phyloP scores from a whole-genome alignment of 2,888 invertebrate genomes.

The Spilarctia lutea region DNA sequence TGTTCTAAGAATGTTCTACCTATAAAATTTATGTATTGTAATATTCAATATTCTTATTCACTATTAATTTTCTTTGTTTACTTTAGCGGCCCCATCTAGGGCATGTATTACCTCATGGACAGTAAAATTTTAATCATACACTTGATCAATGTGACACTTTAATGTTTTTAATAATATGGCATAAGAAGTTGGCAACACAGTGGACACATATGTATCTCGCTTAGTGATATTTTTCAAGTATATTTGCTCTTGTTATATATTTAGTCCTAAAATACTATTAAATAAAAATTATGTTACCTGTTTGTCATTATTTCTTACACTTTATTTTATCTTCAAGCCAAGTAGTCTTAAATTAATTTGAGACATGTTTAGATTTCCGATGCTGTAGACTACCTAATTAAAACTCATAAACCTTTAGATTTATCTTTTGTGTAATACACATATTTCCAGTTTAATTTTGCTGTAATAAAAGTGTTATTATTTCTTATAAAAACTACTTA shows the following conservation, averaged over 20 bases:
- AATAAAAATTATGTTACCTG: slow-evolving; percentile 57
- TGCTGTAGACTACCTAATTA: slow-evolving; percentile 36
- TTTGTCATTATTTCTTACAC: slow-evolving; percentile 39
- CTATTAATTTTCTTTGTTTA: background rate
- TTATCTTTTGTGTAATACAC: slow-evolving; percentile 7
- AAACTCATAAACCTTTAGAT: slow-evolving; percentile 9
- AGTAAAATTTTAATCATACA: background rate
- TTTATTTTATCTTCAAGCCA: slow-evolving; percentile 48
- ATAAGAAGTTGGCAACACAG: slow-evolving; percentile 6
- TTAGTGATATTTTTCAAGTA: background rate
- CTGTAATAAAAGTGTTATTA: slow-evolving; percentile 31
- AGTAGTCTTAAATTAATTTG: slow-evolving; percentile 38
- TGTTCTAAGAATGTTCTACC: background rate
- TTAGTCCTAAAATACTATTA: slow-evolving; percentile 24
- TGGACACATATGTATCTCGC: background rate
- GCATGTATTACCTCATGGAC: no score
- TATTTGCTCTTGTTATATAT: background rate
- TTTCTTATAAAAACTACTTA: slow-evolving; percentile 13
- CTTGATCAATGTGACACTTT: background rate
- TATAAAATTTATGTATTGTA: background rate
- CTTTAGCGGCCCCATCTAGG: background rate
- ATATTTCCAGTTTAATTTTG: slow-evolving; percentile 14
- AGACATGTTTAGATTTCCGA: slow-evolving; percentile 32
- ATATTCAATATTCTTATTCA: background rate
- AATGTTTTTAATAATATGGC: background rate